A percentile compares a stretch with the other conserved stretches of the same genome.
phyloP scores from a whole-genome alignment of 2,888 invertebrate species.

The Synanthedon vespiformis region DNA sequence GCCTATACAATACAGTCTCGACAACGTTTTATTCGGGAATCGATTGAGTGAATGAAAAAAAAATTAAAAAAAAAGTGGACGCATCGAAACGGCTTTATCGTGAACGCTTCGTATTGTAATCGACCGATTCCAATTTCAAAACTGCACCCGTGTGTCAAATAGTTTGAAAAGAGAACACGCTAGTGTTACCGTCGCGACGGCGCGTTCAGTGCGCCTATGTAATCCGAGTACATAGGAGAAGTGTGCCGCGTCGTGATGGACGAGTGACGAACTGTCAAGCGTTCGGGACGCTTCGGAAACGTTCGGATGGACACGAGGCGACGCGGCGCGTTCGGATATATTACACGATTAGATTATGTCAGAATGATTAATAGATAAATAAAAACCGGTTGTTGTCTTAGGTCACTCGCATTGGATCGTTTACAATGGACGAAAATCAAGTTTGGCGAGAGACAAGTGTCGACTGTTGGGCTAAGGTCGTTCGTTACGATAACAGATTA shows the following conservation, averaged over 20 bases:
- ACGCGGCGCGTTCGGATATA: slow-evolving; percentile 26
- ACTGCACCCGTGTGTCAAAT: slow-evolving; percentile 29
- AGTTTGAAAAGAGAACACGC: slow-evolving; percentile 32
- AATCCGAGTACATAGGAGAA: slow-evolving; percentile 46
- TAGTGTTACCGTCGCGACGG: slow-evolving; percentile 44
- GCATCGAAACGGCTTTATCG: slow-evolving; percentile 15
- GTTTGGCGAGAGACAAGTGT: slow-evolving; percentile 31
- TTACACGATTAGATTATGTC: slow-evolving; percentile 49
- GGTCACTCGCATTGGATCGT: slow-evolving; percentile 44
- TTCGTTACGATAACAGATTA: slow-evolving; percentile 7
- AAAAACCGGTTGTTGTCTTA: slow-evolving; percentile 40
- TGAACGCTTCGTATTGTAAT: slow-evolving; percentile 16
- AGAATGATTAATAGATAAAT: slow-evolving; percentile 40
- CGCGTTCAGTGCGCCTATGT: slow-evolving; percentile 50
- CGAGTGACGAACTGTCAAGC: slow-evolving; percentile 62
- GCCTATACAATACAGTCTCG: slow-evolving; percentile 13
- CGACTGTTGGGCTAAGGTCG: slow-evolving; percentile 13
- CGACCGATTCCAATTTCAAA: slow-evolving; percentile 38
- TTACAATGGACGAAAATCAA: slow-evolving; percentile 19
- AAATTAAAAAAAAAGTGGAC: slow-evolving; percentile 18
- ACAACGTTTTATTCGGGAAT: slow-evolving; percentile 16
- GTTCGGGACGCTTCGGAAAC: slow-evolving; percentile 40
- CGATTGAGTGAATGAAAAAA: slow-evolving; percentile 17
- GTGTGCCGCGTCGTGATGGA: slow-evolving; percentile 55
- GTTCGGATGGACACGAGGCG: slow-evolving; percentile 18